Percentiles rank a stretch among this genome's conserved stretches.
These are phyloP conservation scores for Hydrolagus colliei DNA, from an alignment of 2,797 vertebrate genomes.

Conservation along the genomic window DNA sequence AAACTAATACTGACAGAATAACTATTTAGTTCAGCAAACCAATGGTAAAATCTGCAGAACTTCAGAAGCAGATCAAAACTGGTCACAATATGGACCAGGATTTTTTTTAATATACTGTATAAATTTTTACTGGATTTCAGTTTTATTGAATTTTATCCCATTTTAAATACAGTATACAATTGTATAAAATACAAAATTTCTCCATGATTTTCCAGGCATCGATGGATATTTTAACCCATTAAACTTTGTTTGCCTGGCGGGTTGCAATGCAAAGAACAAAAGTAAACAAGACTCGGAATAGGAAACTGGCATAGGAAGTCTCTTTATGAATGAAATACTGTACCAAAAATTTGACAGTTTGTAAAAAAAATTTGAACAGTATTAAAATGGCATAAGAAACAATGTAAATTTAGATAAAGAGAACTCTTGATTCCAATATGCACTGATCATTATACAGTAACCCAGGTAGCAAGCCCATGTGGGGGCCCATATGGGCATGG, in stretches of 20 bases:
- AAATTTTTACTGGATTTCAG: not conserved
- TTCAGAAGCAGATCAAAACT: not conserved
- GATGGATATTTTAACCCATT: constrained; percentile 15
- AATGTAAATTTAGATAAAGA: too few species aligned
- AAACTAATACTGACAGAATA: not conserved
- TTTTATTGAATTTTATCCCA: not conserved
- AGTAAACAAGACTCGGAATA: constrained; percentile 36
- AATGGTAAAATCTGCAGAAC: not conserved
- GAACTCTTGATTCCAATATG: too few species aligned
- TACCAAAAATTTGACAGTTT: too few species aligned
- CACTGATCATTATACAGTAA: too few species aligned
- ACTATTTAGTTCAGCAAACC: not conserved
- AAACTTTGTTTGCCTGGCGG: constrained; percentile 39
- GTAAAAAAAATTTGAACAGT: too few species aligned
- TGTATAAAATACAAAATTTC: not conserved
- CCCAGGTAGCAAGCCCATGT: too few species aligned
- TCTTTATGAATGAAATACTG: too few species aligned
- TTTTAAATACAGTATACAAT: not conserved
- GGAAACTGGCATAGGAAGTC: constrained; percentile 36
- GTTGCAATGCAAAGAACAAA: constrained; percentile 48
- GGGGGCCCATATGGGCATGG: too few species aligned
- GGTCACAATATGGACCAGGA: not conserved
- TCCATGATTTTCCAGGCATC: not conserved
- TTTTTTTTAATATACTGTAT: not conserved
- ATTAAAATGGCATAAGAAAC: too few species aligned